Percentiles rank a stretch among this genome's conserved stretches.
Evolutionary conservation across 2,797 vertebrate genomes (phyloP).

Genomic region (Epinephelus coioides): DNA sequence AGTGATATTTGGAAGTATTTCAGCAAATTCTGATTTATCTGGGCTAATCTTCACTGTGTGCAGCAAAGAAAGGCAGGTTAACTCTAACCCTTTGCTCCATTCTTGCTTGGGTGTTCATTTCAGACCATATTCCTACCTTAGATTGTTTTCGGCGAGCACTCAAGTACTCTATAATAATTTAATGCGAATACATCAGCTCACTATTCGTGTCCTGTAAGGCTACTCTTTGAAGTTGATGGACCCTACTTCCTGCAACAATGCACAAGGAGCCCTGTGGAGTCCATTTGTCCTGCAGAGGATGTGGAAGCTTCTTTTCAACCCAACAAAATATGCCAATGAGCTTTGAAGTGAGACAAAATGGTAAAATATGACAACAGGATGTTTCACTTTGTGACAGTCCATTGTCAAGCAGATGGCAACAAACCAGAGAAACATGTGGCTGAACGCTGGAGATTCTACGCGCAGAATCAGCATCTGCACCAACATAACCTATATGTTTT

Average conservation of each 20-base stretch:
- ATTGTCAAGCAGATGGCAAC: conserved; percentile 9
- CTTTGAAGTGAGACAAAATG: conserved; percentile 7
- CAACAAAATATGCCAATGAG: neutral
- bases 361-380: conserved; percentile 9
- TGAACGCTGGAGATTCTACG: neutral
- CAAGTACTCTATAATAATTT: conserved; percentile 13
- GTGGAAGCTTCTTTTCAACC: conserved; percentile 2
- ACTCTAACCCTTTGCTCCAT: too few relatives aligned
- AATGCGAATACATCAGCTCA: conserved; percentile 34
- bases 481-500: neutral
- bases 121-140: too few relatives aligned
- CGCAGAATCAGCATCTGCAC: neutral
- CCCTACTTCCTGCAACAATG: conserved; percentile 43
- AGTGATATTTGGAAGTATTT: too few relatives aligned
- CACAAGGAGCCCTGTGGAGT: conserved; percentile 29
- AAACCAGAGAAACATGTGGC: neutral
- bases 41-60: too few relatives aligned
- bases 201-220: conserved; percentile 37
- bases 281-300: conserved; percentile 11
- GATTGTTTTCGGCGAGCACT: too few relatives aligned
- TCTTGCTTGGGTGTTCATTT: too few relatives aligned
- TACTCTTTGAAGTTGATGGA: conserved; percentile 32
- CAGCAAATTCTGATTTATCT: too few relatives aligned
- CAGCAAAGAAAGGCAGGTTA: too few relatives aligned
- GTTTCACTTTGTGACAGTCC: conserved; percentile 12